Base-by-base conservation (phyloP, 2,888 invertebrate species). In the Glaucopsyche alexis region DNA sequence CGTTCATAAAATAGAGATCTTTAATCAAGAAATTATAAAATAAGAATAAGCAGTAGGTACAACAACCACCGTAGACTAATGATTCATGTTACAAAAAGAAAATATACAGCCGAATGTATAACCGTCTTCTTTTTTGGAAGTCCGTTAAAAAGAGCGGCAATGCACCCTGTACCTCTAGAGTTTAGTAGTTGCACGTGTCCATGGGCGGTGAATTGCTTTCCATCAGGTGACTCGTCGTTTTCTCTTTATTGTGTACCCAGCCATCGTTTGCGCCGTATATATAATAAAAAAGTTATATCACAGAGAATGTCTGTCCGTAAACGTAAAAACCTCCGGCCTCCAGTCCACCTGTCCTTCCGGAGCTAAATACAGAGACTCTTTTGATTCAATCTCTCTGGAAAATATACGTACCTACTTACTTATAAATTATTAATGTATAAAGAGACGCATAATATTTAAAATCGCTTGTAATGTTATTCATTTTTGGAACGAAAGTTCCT, bases 301-400 rank as follows among this genome's bases (percentile, higher is more conserved):
- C 29, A 60, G 60, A 38, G 29, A 60, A 60, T 14, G 29, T 13
- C 29, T 29, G 60, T 38, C 29, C 60, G 29, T 60, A 29, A 60
- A 60, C 60, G 60, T 60, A 60, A 60, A 60, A 60, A 60, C 60
- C 29, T 60, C 60, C 60, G 60, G 60, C 7, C 55, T 19, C 8
- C 55, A 9, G 55, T 19, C 55, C 55, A 60, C 55, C 60, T 60
- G 29, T 55, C 1, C 60, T 60, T 60, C 60, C 60, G 60, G 29
- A 29, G 13, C 14, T 60, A 60, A 29, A 60, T 38, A 38, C 60
- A 60, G 60, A 13, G 14, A 14, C 29, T 29, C 16, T 29, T 55
- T 55, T 52, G 16, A 52, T 52, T 55, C 55, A 4, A 29, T 38
- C 29, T 60, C 29, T 8, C 60, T 29, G 60, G 29, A 60, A 60